phyloP scores from a whole-genome alignment of 30 jellyfish, hydroid and myxozoan genomes.

The Cassiopea xamachana region DNA sequence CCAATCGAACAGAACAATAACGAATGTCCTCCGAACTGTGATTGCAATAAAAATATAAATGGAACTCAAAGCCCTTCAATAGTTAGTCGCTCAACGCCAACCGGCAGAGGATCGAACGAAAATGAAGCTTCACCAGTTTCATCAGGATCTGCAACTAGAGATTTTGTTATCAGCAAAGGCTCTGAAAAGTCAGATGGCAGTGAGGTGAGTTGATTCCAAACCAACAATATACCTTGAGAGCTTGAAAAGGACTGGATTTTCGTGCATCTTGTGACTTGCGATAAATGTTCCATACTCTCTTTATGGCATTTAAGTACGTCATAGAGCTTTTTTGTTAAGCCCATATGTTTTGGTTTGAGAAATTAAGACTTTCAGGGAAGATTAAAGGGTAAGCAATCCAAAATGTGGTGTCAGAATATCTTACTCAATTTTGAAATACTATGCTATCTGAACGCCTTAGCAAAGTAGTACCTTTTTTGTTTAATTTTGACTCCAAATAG shows the following conservation, averaged over 20 bases:
- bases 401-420: too few relatives aligned
- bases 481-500: too few relatives aligned
- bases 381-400: too few relatives aligned
- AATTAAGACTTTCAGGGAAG: too few relatives aligned
- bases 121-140: slow-evolving; percentile 18
- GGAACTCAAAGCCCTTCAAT: slow-evolving; percentile 28
- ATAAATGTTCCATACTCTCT: neutral
- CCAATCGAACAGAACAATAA: slow-evolving; percentile 27
- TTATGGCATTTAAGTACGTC: neutral
- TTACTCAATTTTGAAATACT: too few relatives aligned
- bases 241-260: too few relatives aligned
- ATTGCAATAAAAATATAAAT: slow-evolving; percentile 42
- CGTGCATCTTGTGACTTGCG: neutral
- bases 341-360: too few relatives aligned
- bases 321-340: too few relatives aligned
- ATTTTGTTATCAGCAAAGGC: slow-evolving; percentile 40
- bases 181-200: slow-evolving; percentile 31
- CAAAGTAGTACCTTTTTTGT: too few relatives aligned
- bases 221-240: neutral
- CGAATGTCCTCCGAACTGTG: slow-evolving; percentile 43
- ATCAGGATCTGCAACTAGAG: slow-evolving; percentile 31
- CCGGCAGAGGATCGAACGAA: slow-evolving; percentile 31
- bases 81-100: slow-evolving; percentile 18
- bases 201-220: slow-evolving; percentile 3
- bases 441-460: too few relatives aligned